These are phyloP conservation scores for Parauchenoglanis ngamensis DNA, from an alignment of 2,797 vertebrate genomes.

Conservation along the genomic window DNA sequence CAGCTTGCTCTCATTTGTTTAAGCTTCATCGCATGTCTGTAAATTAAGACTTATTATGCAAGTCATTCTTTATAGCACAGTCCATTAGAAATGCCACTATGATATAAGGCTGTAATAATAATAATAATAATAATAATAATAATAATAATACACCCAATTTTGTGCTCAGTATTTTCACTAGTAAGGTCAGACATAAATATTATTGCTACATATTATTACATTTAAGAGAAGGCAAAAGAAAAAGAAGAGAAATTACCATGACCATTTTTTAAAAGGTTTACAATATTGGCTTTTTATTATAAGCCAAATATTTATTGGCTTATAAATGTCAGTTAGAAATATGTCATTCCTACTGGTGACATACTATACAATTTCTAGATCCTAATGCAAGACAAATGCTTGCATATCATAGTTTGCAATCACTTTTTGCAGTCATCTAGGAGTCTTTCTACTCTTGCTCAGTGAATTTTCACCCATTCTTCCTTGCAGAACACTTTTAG, in stretches of 20 bases:
- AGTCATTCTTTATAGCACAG: not conserved
- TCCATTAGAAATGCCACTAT: not conserved
- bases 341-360: not conserved
- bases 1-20: not conserved
- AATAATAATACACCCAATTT: not conserved
- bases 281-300: not conserved
- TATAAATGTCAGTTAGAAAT: not conserved
- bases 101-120: not conserved
- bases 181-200: not conserved
- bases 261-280: not conserved
- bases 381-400: not conserved
- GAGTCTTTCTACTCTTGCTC: not conserved
- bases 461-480: not conserved
- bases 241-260: not conserved
- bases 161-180: not conserved
- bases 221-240: not conserved
- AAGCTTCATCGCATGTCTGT: not conserved
- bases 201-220: not conserved
- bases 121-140: conserved; percentile 4
- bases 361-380: not conserved
- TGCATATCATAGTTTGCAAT: not conserved
- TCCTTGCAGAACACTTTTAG: too few relatives aligned
- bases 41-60: not conserved
- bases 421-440: not conserved
- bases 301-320: too few relatives aligned